These are phyloP conservation scores for Venusia cambrica DNA, from an alignment of 2,888 invertebrate genomes.

Conservation along the genomic window DNA sequence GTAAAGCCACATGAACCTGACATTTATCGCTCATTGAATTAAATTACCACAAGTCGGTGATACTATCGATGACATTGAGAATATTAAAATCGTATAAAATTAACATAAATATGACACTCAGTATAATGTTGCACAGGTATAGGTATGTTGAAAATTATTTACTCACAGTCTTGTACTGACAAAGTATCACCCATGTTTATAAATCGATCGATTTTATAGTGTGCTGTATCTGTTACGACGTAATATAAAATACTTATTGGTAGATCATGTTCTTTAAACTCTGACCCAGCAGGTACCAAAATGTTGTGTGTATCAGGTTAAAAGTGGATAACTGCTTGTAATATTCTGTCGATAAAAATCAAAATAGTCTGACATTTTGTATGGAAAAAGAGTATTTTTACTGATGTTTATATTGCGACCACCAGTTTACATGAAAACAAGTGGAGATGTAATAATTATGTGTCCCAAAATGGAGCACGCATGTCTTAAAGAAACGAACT, in stretches of 20 bases:
- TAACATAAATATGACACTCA: slow-evolving; percentile 31
- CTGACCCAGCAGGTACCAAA: too few species aligned
- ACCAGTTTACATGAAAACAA: too few species aligned
- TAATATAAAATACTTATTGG: slow-evolving; percentile 5
- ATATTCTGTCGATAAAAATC: too few species aligned
- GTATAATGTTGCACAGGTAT: slow-evolving; percentile 26
- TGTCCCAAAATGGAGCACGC: too few species aligned
- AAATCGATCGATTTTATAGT: slow-evolving; percentile 23
- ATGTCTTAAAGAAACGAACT: too few species aligned
- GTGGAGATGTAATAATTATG: too few species aligned
- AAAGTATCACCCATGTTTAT: slow-evolving; percentile 9
- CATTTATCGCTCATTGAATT: slow-evolving; percentile 22
- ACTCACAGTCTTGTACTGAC: slow-evolving; percentile 11
- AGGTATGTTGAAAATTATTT: slow-evolving; percentile 15
- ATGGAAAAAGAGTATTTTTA: too few species aligned
- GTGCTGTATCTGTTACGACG: slow-evolving; percentile 8
- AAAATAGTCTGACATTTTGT: too few species aligned
- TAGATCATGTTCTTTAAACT: neutral
- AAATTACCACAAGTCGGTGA: slow-evolving; percentile 19
- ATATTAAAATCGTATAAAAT: slow-evolving; percentile 26
- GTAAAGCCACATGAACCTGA: slow-evolving; percentile 16
- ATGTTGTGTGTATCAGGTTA: too few species aligned
- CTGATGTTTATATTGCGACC: too few species aligned
- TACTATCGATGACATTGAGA: slow-evolving; percentile 16
- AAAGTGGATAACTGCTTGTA: too few species aligned